These are phyloP conservation scores for Mesoligia furuncula DNA, from an alignment of 2,888 invertebrate genomes.

Conservation along the genomic window DNA sequence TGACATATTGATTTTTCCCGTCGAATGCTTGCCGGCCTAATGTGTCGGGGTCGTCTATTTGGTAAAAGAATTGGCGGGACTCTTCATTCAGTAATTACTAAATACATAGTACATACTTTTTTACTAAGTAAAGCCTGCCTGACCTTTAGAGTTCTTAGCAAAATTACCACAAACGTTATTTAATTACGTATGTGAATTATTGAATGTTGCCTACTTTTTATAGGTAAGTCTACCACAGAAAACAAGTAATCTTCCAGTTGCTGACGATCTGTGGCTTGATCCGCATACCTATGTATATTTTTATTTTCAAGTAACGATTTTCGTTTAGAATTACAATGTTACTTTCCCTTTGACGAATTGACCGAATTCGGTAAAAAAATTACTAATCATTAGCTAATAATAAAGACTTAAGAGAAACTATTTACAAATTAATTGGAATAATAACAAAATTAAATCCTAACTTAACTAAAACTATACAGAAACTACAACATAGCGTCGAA, in stretches of 20 bases:
- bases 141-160: conserved; percentile 6
- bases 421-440: too few relatives aligned
- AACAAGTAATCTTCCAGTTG: neutral
- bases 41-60: conserved; percentile 12
- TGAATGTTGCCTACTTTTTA: neutral
- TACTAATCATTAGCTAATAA: too few relatives aligned
- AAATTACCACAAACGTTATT: neutral
- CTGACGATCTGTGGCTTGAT: neutral
- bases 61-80: conserved; percentile 20
- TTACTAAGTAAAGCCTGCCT: neutral
- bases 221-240: neutral
- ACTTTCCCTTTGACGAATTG: neutral
- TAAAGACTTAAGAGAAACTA: too few relatives aligned
- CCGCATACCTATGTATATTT: neutral
- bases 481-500: too few relatives aligned
- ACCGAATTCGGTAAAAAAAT: neutral
- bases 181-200: neutral
- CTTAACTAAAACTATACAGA: too few relatives aligned
- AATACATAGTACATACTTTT: conserved; percentile 9
- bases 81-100: conserved; percentile 38
- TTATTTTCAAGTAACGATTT: neutral
- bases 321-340: neutral
- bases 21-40: conserved; percentile 20
- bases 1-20: conserved; percentile 38
- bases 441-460: too few relatives aligned